Conservation (phyloP, 2,888 invertebrate species). For the Melanotus villosus region DNA sequence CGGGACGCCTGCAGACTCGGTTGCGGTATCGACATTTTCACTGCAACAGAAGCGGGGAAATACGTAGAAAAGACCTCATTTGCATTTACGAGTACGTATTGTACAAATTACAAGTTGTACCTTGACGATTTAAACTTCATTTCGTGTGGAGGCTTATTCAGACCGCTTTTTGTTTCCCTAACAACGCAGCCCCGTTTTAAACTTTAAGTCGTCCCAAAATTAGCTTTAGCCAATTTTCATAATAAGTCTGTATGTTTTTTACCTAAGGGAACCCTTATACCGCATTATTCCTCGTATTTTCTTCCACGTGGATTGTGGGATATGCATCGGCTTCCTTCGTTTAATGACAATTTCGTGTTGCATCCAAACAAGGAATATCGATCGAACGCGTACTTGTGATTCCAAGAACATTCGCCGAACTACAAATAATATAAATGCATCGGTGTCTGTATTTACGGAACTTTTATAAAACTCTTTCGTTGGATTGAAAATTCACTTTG, state of each 20-base stretch:
- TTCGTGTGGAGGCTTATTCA: conserved; percentile 25
- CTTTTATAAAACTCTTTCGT: too few relatives aligned
- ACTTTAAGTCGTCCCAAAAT: conserved; percentile 44
- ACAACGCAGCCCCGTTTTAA: conserved; percentile 34
- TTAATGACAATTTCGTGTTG: not conserved
- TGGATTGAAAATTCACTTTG: too few relatives aligned
- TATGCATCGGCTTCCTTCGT: not conserved
- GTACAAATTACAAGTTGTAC: conserved; percentile 37
- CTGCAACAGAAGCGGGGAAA: conserved; percentile 36
- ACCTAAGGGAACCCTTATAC: conserved; percentile 18
- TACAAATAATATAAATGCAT: too few relatives aligned
- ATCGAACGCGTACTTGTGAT: not conserved
- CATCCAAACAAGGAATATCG: not conserved
- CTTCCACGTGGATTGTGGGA: not conserved
- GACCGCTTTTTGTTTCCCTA: conserved; percentile 30
- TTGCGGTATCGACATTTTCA: conserved; percentile 40
- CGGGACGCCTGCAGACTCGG: conserved; percentile 37
- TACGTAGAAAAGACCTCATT: conserved; percentile 36
- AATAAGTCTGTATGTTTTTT: conserved; percentile 33
- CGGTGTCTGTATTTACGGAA: too few relatives aligned
- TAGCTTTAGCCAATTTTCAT: conserved; percentile 47
- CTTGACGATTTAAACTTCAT: conserved; percentile 40
- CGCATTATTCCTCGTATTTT: conserved; percentile 12
- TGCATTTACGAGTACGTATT: conserved; percentile 44
- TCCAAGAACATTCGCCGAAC: too few relatives aligned